Conservation (phyloP, 2,113 vertebrate species). For the Amia ocellicauda region DNA sequence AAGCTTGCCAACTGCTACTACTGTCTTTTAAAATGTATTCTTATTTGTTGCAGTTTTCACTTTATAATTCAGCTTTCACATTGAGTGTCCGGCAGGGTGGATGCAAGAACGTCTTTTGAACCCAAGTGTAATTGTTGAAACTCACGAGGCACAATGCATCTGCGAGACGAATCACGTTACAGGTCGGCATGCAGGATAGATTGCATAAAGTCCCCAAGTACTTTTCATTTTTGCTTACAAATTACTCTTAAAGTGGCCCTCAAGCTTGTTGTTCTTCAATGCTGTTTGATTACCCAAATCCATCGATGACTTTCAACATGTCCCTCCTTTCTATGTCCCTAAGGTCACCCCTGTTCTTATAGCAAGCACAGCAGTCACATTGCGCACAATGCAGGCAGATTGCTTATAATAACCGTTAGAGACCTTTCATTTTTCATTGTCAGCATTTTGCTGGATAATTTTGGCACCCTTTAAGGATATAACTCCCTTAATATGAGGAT, state of each 20-base stretch:
- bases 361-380: conserved; percentile 74
- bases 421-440: conserved; percentile 76
- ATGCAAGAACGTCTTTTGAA: too few species aligned
- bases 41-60: too few species aligned
- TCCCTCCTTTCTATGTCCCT: conserved; percentile 49
- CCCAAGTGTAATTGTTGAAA: too few species aligned
- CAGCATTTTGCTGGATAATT: conserved; percentile 73
- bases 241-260: background rate
- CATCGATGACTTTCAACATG: conserved; percentile 55
- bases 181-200: too few species aligned
- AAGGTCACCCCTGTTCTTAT: conserved; percentile 70
- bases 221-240: too few species aligned
- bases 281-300: conserved; percentile 45
- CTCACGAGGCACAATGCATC: too few species aligned
- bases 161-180: too few species aligned
- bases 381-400: conserved; percentile 69
- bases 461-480: conserved; percentile 71
- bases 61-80: too few species aligned
- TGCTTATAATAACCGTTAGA: conserved; percentile 73
- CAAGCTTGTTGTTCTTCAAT: conserved; percentile 34
- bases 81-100: too few species aligned
- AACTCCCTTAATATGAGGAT: conserved; percentile 68
- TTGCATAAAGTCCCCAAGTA: conserved; percentile 49
- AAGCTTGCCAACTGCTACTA: too few species aligned
- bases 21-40: too few species aligned